Evolutionary conservation across 2,888 invertebrate genomes (phyloP).

Genomic region (Tachystola acroxantha): DNA sequence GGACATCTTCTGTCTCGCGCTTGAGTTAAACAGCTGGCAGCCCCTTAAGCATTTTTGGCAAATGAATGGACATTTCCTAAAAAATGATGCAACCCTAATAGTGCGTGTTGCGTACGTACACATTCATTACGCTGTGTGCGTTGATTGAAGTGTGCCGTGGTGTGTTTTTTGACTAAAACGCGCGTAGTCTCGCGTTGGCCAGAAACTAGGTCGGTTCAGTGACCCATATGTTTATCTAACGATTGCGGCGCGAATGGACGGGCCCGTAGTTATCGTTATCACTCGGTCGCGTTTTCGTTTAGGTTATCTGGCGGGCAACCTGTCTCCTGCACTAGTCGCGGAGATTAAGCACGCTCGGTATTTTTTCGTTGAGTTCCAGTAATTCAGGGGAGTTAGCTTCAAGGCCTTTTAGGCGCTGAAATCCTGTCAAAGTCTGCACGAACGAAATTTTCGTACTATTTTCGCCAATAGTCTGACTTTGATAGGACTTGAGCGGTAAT

Average conservation of each 20-base stretch:
- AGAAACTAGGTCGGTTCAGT: conserved; percentile 75
- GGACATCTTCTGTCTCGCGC: too few relatives aligned
- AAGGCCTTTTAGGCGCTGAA: too few relatives aligned
- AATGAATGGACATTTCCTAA: too few relatives aligned
- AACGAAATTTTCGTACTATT: too few relatives aligned
- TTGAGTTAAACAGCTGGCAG: too few relatives aligned
- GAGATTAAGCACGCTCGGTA: conserved; percentile 17
- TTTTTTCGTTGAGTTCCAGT: not conserved
- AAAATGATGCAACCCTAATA: too few relatives aligned
- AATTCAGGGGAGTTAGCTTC: too few relatives aligned
- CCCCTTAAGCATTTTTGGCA: too few relatives aligned
- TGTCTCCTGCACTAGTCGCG: conserved; percentile 51
- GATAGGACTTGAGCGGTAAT: too few relatives aligned
- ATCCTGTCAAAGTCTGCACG: too few relatives aligned
- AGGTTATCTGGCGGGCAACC: conserved; percentile 68
- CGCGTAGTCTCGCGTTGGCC: conserved; percentile 37
- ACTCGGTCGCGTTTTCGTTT: conserved; percentile 64
- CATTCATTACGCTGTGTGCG: conserved; percentile 24
- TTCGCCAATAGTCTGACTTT: too few relatives aligned
- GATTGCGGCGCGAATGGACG: conserved; percentile 58
- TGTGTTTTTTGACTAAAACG: conserved; percentile 54
- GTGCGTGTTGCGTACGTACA: conserved; percentile 9
- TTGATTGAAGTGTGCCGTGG: conserved; percentile 27
- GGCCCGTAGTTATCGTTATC: conserved; percentile 51
- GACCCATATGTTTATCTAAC: conserved; percentile 77